Evolutionary conservation across 1,140 invertebrate genomes (phyloP), one percentile per base, ranked within the genome.

Genomic region (Habropoda laboriosa): DNA sequence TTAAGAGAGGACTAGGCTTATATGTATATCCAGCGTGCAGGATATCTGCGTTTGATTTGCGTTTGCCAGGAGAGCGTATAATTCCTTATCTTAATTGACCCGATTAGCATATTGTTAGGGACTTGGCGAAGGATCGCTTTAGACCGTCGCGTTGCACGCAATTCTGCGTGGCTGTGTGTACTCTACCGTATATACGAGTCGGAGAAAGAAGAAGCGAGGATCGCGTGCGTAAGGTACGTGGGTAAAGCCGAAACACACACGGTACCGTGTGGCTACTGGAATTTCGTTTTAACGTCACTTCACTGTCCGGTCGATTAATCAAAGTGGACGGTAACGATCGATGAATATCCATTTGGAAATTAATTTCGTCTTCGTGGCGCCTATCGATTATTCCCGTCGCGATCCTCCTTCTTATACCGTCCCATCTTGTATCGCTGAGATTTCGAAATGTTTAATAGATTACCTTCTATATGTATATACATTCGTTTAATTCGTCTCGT

Each of bases 11-110:
- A 13, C 75, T 68, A 61, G n/a, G 75, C 45, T 61, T 70, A 71
- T 71, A 32, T 24, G 55, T 8, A n/a, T n/a, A n/a, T n/a, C n/a
- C 27, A 24, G 38, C 58, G 18, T 21, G 5, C n/a, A n/a, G 42
- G 27, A 47, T 71, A 78, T 71, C 67, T 70, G 67, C 38, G 55
- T 78, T 78, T 78, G 75, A 78, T 78, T 78, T 47, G 75, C 75
- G 75, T 78, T 71, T 71, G 75, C 42, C 75, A 47, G 55, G 24
- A 60, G 67, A 38, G 10, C 66, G 67, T 78, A 78, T 71, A 71
- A 61, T 71, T 78, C 75, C 75, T 78, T 78, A 78, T 78, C 75
- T 78, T 78, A 78, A 78, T 78, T 78, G 75, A 78, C 55, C 75
- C 75, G 75, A 78, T 78, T 78, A 78, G 75, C 75, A 78, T 78